Percentiles rank a stretch among this genome's conserved stretches.
phyloP scores from a whole-genome alignment of 2,113 vertebrate species.

The Cranoglanis bouderius region DNA sequence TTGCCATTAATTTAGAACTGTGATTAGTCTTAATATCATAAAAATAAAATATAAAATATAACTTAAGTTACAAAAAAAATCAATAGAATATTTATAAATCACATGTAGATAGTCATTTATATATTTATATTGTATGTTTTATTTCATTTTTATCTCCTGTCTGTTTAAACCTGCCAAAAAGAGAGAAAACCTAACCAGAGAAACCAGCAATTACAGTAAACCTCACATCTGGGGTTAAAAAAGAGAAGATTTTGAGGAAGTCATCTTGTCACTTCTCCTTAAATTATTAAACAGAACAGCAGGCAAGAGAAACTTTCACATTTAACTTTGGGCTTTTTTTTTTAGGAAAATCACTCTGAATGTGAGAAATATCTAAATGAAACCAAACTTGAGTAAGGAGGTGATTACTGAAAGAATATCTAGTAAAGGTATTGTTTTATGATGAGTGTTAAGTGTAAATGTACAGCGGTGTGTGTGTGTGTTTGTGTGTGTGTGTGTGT shows the following conservation, averaged over 20 bases:
- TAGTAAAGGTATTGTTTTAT: background rate
- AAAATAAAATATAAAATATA: background rate
- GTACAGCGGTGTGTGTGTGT: background rate
- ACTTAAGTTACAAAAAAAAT: background rate
- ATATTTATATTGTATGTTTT: no score
- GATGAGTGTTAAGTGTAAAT: background rate
- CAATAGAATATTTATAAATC: background rate
- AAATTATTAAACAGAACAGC: background rate
- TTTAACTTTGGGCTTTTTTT: background rate
- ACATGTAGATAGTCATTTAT: no score
- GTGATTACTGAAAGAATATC: background rate
- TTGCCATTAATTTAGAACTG: no score
- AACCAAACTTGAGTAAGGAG: background rate
- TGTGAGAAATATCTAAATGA: no score
- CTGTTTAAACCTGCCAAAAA: no score
- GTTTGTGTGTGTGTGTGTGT: slow-evolving; percentile 21
- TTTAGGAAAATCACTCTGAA: no score
- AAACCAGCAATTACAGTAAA: background rate
- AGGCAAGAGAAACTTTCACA: background rate
- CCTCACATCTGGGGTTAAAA: background rate
- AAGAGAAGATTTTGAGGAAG: background rate
- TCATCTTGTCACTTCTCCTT: background rate
- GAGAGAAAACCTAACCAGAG: background rate
- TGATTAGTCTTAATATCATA: background rate
- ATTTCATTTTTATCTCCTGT: no score